Base-by-base conservation (phyloP, 1,140 invertebrate species). In the Archegozetes longisetosus region DNA sequence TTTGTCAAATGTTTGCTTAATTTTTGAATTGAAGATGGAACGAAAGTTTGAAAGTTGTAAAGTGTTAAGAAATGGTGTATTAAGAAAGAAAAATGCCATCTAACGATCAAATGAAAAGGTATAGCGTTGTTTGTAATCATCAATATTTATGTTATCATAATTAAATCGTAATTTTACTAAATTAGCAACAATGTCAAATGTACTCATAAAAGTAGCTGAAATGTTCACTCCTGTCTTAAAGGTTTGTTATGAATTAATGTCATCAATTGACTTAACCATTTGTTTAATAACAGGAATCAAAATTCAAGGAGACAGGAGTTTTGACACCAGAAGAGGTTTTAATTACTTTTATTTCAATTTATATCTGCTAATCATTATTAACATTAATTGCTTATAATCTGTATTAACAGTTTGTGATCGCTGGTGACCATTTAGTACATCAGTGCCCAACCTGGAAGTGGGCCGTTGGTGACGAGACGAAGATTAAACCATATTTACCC, bases 361-460 rank as follows among this genome's bases (percentile, higher is more conserved):
- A 17, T 27, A 52, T 58, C 64, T 58, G 4, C 12, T n/a, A 23
- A 58, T 57, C 51, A 51, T n/a, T 14, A 20, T 17, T 20, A 9
- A n/a, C 14, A 54, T 9, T 6, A 6, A 40, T 40, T 40, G 6
- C 6, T 9, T 40, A 17, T 40, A 12, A 56, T 53, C 58, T 61
- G 32, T 17, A 47, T 48, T 62, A 64, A 46, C 85, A 97, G 75
- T 98, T 97, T 81, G 82, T 98, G 1, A 88, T 85, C 53, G 94
- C 94, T 57, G 96, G 96, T 3, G 96, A 99, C 73, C 94, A 98
- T 72, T 74, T 99, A 23, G 93, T 98, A 0, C 93, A 98, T 75
- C 94, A 98, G 72, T 99, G 94, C 73, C 95, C 96, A 0, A 98
- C 95, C 1, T 99, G 96, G 96, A 88, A 95, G 68, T 99, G 96